These are phyloP conservation scores for Phengaris alcon DNA, from an alignment of 2,888 invertebrate species.

Conservation along the genomic window DNA sequence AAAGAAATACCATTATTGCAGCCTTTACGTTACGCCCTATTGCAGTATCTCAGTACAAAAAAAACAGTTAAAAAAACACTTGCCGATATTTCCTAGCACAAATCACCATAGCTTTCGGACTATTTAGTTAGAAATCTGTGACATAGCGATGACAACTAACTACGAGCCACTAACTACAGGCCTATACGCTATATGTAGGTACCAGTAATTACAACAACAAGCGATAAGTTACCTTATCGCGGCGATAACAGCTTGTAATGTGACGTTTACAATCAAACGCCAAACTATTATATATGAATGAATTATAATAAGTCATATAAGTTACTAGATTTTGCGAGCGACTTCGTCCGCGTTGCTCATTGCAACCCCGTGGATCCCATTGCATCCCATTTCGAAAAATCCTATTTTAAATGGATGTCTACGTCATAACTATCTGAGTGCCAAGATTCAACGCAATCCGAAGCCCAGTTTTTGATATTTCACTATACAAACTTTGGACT, in stretches of 20 bases:
- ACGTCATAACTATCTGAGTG: no score
- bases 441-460: no score
- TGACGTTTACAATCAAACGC: conserved; percentile 1
- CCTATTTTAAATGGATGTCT: no score
- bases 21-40: no score
- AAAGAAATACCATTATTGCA: no score
- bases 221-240: background rate
- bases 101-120: no score
- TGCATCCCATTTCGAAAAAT: no score
- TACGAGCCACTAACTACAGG: background rate
- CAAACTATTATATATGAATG: background rate
- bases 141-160: background rate
- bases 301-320: background rate
- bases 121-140: no score
- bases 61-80: background rate
- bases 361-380: no score
- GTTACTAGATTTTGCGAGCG: background rate
- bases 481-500: no score
- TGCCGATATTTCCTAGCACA: background rate
- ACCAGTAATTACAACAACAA: background rate
- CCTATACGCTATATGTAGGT: background rate
- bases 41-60: background rate
- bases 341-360: no score
- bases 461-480: no score
- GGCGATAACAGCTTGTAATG: conserved; percentile 13